Evolutionary conservation across 2,888 invertebrate species (phyloP).

Genomic region (Drosophila mulleri): DNA sequence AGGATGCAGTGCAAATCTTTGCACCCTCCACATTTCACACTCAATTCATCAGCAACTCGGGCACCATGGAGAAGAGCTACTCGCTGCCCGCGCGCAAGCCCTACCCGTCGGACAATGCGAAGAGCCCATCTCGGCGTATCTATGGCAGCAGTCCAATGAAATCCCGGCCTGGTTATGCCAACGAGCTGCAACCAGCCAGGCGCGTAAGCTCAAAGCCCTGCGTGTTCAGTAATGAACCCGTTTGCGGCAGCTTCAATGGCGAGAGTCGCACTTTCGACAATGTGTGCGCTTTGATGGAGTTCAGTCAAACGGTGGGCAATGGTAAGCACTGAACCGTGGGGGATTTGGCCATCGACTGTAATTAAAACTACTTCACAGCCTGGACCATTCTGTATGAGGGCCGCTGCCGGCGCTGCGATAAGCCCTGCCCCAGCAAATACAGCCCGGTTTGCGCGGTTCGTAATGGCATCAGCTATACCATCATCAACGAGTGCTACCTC

Average conservation of each 20-base stretch:
- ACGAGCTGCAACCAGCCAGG: neutral
- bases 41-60: conserved; percentile 64
- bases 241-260: conserved; percentile 69
- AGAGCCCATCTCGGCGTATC: neutral
- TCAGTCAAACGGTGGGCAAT: conserved; percentile 60
- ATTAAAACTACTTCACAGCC: conserved; percentile 46
- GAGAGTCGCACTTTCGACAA: conserved; percentile 64
- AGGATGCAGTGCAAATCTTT: conserved; percentile 68
- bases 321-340: conserved; percentile 46
- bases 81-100: conserved; percentile 63
- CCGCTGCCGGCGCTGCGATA: conserved; percentile 61
- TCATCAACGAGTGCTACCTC: conserved; percentile 76
- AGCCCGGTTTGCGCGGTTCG: conserved; percentile 72
- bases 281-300: conserved; percentile 72
- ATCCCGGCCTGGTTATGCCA: neutral
- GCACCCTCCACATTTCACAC: conserved; percentile 72
- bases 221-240: conserved; percentile 64
- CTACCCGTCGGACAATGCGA: neutral
- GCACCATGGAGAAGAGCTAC: conserved; percentile 67
- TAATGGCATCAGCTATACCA: conserved; percentile 71
- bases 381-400: conserved; percentile 76
- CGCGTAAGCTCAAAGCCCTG: conserved; percentile 40
- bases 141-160: conserved; percentile 7
- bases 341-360: conserved; percentile 23
- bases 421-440: conserved; percentile 61